Evolutionary conservation across 1,140 invertebrate species (phyloP), one percentile per base, ranked within the genome.

Genomic region (Thaumetopoea pityocampa): DNA sequence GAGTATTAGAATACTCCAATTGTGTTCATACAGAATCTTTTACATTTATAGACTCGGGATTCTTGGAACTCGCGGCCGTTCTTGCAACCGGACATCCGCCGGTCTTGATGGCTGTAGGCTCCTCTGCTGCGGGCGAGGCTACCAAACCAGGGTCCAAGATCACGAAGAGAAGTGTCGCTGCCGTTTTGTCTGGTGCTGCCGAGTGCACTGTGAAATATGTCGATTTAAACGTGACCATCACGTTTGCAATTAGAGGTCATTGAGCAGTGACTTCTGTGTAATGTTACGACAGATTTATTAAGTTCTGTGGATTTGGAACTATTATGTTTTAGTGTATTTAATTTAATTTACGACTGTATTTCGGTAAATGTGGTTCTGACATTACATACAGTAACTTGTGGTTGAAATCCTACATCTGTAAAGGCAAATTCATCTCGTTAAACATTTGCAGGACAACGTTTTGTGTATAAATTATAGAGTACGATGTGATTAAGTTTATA

Each of bases 131-230:
- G 96, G 96, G 4, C 88, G 96, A 33, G 96, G 96, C 5, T 97
- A 96, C 81, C 93, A 96, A 76, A 97, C 95, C 1, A 87, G 92
- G 27, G 90, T 96, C 0, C 88, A 92, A 29, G 92, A 96, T 51
- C 92, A 95, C 36, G 90, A 92, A 45, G 94, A 97, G 74, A 95
- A 97, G 78, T 98, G 96, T 86, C 91, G 94, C 56, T 98, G 96
- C 81, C 90, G 92, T 58, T 97, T 98, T 68, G 92, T 95, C 19
- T 97, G 96, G 96, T 98, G 96, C 85, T 98, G 96, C 78, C 88
- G 91, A 42, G 94, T 98, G 0, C 89, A 93, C 53, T 98, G 96
- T 85, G 92, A 96, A 59, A 87, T 91, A 24, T 97, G 96, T 72
- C 89, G 89, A 35, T 91, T 91, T 51, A 91, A 89, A 61, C 88